phyloP scores from a whole-genome alignment of 2,797 vertebrate genomes.

The Platyrinchus mystaceus region DNA sequence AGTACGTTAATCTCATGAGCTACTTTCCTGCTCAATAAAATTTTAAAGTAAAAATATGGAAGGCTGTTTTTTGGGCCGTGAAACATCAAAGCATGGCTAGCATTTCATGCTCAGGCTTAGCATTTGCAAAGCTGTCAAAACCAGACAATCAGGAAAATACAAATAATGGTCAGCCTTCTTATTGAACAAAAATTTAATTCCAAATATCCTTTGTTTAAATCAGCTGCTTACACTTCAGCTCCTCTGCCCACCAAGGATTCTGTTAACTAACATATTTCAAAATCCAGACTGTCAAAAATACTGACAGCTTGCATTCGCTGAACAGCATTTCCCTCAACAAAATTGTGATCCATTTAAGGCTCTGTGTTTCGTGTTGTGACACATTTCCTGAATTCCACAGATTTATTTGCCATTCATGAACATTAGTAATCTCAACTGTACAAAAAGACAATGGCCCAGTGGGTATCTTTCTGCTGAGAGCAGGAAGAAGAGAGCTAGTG shows the following conservation, averaged over 20 bases:
- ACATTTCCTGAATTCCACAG: background rate
- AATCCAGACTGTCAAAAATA: background rate
- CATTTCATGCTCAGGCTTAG: background rate
- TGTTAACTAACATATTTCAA: background rate
- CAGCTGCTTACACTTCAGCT: background rate
- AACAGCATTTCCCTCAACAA: background rate
- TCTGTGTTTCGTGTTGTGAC: background rate
- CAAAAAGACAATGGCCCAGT: background rate
- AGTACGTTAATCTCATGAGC: conserved; percentile 5
- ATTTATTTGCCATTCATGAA: background rate
- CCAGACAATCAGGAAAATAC: conserved; percentile 12
- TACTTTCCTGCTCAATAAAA: conserved; percentile 18
- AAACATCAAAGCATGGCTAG: background rate
- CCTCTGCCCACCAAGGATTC: background rate
- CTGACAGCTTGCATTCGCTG: background rate
- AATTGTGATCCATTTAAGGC: background rate
- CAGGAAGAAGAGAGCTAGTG: background rate
- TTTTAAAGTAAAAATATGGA: conserved; percentile 21
- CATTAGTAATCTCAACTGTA: background rate
- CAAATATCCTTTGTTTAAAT: conserved; percentile 16
- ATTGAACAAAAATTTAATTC: conserved; percentile 15
- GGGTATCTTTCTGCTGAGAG: background rate
- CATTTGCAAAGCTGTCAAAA: conserved; percentile 47
- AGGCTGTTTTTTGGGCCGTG: background rate
- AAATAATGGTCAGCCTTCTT: conserved; percentile 12